Evolutionary conservation across 1,140 invertebrate genomes (phyloP).

Genomic region (Plutomurus gul): DNA sequence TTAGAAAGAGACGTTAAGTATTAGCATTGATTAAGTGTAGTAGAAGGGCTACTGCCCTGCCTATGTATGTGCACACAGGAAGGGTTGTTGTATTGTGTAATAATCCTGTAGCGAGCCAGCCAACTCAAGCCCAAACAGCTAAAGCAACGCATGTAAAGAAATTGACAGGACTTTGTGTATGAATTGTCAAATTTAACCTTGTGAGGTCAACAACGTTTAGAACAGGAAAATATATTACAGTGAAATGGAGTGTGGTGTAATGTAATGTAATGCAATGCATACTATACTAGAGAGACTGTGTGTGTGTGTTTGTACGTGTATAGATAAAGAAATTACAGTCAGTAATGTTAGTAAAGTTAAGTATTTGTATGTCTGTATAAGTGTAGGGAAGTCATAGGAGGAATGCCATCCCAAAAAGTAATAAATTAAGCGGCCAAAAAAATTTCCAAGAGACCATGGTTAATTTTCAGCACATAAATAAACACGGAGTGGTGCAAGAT

Average conservation of each 20-base stretch:
- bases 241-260: slow-evolving; percentile 9
- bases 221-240: slow-evolving; percentile 36
- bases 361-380: neutral
- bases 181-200: slow-evolving; percentile 44
- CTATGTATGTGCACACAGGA: slow-evolving; percentile 24
- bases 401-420: slow-evolving; percentile 25
- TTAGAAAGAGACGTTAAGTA: neutral
- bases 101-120: slow-evolving; percentile 20
- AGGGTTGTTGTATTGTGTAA: too few species aligned
- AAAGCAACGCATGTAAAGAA: slow-evolving; percentile 23
- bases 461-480: slow-evolving; percentile 51
- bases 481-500: slow-evolving; percentile 43
- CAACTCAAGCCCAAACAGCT: neutral
- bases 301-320: neutral
- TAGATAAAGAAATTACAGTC: neutral
- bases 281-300: neutral
- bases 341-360: neutral
- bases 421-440: slow-evolving; percentile 36
- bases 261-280: slow-evolving; percentile 7
- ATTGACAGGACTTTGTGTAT: slow-evolving; percentile 43
- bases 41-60: neutral
- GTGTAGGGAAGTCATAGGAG: slow-evolving; percentile 14
- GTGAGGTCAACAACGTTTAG: slow-evolving; percentile 39
- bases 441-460: slow-evolving; percentile 46
- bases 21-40: neutral